These are phyloP conservation scores for Spondyliosoma cantharus DNA, from an alignment of 2,797 vertebrate species.

Conservation along the genomic window DNA sequence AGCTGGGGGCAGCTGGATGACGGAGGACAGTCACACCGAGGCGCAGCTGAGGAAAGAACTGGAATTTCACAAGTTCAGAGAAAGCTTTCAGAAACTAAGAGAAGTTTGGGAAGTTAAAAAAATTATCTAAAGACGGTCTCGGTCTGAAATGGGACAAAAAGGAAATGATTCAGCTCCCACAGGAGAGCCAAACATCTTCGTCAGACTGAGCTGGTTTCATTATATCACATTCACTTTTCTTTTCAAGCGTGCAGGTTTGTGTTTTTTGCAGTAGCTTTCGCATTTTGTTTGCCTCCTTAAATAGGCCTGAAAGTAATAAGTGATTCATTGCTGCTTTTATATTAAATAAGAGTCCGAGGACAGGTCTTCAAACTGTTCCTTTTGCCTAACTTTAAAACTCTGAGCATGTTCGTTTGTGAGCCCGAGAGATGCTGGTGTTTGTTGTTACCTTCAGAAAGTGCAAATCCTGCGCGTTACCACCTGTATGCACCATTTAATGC, in stretches of 20 bases:
- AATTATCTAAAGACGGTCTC: neutral
- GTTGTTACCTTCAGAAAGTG: no score
- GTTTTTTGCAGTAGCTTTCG: neutral
- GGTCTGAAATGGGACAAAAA: neutral
- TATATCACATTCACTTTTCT: neutral
- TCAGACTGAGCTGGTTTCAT: neutral
- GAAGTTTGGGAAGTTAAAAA: conserved; percentile 24
- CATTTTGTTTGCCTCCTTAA: neutral
- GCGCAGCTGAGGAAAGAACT: conserved; percentile 15
- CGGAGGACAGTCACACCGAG: conserved; percentile 19
- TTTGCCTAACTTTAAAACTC: no score
- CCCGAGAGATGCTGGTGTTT: no score
- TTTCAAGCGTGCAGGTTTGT: neutral
- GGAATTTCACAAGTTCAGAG: conserved; percentile 34
- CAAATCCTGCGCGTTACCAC: neutral
- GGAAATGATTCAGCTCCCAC: neutral
- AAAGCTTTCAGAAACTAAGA: conserved; percentile 1
- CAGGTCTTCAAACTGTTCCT: no score
- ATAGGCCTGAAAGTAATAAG: neutral
- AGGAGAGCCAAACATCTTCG: neutral
- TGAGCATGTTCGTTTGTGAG: no score
- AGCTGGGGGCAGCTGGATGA: conserved; percentile 26
- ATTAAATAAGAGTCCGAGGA: no score
- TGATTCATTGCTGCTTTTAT: neutral
- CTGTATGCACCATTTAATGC: neutral